phyloP scores from a whole-genome alignment of 2,888 invertebrate genomes.

The Acleris laterana region DNA sequence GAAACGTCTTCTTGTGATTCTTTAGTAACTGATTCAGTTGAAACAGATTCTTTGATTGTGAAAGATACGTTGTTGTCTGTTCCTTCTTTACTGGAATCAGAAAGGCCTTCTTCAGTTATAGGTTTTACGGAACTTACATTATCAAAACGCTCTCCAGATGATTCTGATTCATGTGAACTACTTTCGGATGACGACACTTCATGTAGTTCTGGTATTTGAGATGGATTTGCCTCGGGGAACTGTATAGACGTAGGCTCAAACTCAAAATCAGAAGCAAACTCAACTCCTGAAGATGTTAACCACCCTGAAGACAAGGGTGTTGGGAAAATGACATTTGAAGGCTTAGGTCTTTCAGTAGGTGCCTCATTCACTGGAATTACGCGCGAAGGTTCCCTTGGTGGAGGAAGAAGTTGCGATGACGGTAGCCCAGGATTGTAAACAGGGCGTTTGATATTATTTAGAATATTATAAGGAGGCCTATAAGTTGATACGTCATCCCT shows the following conservation, averaged over 20 bases:
- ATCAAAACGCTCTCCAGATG: constrained; percentile 55
- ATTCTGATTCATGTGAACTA: constrained; percentile 58
- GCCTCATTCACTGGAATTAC: constrained; percentile 51
- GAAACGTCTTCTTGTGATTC: constrained; percentile 60
- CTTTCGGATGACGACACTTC: constrained; percentile 49
- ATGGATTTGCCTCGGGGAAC: constrained; percentile 57
- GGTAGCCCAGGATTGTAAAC: constrained; percentile 66
- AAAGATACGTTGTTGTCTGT: constrained; percentile 49
- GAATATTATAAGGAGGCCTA: constrained; percentile 68
- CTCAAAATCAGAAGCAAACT: constrained; percentile 72
- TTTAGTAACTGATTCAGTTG: constrained; percentile 48
- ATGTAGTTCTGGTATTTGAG: constrained; percentile 47
- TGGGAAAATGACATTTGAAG: constrained; percentile 71
- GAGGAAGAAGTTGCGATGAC: constrained; percentile 70
- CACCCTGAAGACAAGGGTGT: constrained; percentile 74
- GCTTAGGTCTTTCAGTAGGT: constrained; percentile 49
- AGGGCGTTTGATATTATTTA: constrained; percentile 71
- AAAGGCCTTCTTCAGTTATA: constrained; percentile 46
- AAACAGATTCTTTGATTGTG: constrained; percentile 47
- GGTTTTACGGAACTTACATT: constrained; percentile 54
- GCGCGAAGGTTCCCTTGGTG: constrained; percentile 64
- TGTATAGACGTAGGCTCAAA: constrained; percentile 68
- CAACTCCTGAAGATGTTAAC: constrained; percentile 74
- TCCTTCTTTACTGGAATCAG: constrained; percentile 49
- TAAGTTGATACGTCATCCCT: constrained; percentile 67